Evolutionary conservation across 1,140 invertebrate genomes (phyloP), one percentile per base, ranked within the genome.

Genomic region (Muscidifurax raptorellus): DNA sequence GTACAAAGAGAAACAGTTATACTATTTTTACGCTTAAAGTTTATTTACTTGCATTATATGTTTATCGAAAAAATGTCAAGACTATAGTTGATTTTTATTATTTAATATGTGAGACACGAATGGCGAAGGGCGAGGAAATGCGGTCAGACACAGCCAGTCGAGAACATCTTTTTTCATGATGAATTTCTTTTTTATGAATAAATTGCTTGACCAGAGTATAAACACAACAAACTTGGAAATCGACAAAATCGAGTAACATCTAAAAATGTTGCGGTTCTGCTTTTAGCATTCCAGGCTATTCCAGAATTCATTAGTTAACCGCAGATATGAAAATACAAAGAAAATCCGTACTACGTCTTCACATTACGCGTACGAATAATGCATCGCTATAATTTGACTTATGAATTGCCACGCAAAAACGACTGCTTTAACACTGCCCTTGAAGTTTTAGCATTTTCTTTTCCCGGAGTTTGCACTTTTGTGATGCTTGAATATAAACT

Each of bases 1-100:
- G 89, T 93, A 92, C 89, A 92, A 92, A 92, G 90, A 92, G 90
- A 90, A 89, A 91, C 89, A 90, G 91, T 91, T 91, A 91, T 90
- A 89, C 89, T 91, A 90, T 90, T 89, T 91, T 79, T 80, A 84
- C 69, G 28, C 67, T 84, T 59, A 71, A 47, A 64, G 47, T 80
- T 84, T 84, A 80, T 79, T 83, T 89, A 88, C 87, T 89, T 90
- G 88, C 86, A 86, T 90, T 88, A 89, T 89, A 88, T 87, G 88
- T 89, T 89, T 90, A 88, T 87, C 88, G 88, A 90, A 88, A 90
- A 85, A 90, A 91, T 88, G 86, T 89, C 89, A 88, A 90, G 89
- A 89, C 88, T 90, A 90, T 87, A 82, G 64, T 86, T 78, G 66
- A 79, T 88, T 88, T 59, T 88, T 88, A 83, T 75, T 88, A 87